phyloP scores from a whole-genome alignment of 2,797 vertebrate species.

The Graptemys geographica region DNA sequence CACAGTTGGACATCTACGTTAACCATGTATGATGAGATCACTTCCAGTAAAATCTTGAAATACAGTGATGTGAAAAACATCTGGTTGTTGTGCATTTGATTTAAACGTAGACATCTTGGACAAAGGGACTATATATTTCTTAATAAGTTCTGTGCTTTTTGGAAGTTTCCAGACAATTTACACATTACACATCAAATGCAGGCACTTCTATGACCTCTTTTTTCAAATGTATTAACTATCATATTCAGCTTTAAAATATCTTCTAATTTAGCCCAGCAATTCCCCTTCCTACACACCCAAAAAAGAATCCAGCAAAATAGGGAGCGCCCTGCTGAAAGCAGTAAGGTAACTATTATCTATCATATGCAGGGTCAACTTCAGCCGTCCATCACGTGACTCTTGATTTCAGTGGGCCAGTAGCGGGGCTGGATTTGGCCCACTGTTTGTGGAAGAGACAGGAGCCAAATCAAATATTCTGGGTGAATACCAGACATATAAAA shows the following conservation, averaged over 20 bases:
- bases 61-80: slow-evolving; percentile 84
- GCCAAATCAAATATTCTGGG: not conserved
- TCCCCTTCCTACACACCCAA: not conserved
- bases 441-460: not conserved
- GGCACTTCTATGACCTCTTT: slow-evolving; percentile 30
- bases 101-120: slow-evolving; percentile 78
- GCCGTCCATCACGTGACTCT: not conserved
- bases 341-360: not conserved
- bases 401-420: not conserved
- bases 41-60: slow-evolving; percentile 83
- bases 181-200: slow-evolving; percentile 66
- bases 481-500: not conserved
- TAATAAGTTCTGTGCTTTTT: slow-evolving; percentile 67
- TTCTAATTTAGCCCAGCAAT: not conserved
- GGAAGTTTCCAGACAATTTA: slow-evolving; percentile 68
- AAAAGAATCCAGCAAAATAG: not conserved
- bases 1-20: slow-evolving; percentile 78
- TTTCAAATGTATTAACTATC: slow-evolving; percentile 39
- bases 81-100: slow-evolving; percentile 79
- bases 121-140: slow-evolving; percentile 74
- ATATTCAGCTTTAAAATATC: not conserved
- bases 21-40: slow-evolving; percentile 83
- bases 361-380: not conserved
- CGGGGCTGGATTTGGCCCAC: not conserved
- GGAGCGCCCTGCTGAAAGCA: not conserved